Percentiles rank a stretch among this genome's conserved stretches.
Evolutionary conservation across 2,888 invertebrate species (phyloP).

Genomic region (Quadriops clusia): DNA sequence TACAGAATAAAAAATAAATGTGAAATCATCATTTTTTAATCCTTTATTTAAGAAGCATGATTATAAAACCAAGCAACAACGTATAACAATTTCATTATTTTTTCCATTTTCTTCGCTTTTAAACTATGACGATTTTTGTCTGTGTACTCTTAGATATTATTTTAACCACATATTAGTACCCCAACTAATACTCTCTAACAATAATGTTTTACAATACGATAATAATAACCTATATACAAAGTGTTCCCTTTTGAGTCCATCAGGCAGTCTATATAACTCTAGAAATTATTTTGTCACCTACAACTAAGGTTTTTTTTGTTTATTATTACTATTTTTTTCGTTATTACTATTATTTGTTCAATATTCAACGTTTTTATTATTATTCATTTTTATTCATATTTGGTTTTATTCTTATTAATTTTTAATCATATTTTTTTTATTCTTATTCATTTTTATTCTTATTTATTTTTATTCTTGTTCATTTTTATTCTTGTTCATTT

Average conservation of each 20-base stretch:
- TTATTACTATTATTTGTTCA: conserved; percentile 7
- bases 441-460: no score
- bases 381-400: no score
- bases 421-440: no score
- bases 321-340: conserved; percentile 4
- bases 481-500: no score
- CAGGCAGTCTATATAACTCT: conserved; percentile 21
- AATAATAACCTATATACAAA: conserved; percentile 20
- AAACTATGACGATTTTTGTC: not conserved
- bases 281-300: no score
- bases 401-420: no score
- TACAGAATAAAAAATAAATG: conserved; percentile 3
- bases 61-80: conserved; percentile 25
- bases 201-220: conserved; percentile 10
- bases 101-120: conserved; percentile 6
- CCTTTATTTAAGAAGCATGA: conserved; percentile 20
- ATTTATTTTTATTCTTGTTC: no score
- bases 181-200: conserved; percentile 16
- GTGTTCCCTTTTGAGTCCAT: conserved; percentile 22
- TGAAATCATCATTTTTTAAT: conserved; percentile 13
- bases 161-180: conserved; percentile 13
- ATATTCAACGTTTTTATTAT: not conserved
- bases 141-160: conserved; percentile 1
- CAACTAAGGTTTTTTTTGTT: conserved; percentile 6
- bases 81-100: conserved; percentile 18